phyloP scores from a whole-genome alignment of 2,888 invertebrate species.

The Volucella inflata region DNA sequence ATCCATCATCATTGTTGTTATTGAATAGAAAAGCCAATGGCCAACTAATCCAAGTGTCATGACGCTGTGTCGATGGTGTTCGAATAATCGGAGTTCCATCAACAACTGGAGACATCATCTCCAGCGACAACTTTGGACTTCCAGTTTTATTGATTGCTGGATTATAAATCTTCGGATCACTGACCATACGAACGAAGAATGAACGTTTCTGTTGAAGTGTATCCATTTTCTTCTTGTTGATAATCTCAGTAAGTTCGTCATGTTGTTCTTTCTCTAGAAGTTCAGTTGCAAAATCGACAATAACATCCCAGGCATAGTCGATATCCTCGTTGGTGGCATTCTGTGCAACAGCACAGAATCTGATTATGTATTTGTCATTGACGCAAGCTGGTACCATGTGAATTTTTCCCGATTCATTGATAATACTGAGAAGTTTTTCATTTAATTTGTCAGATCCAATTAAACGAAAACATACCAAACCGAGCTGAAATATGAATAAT shows the following conservation, averaged over 20 bases:
- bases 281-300: constrained; percentile 91
- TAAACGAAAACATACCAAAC: constrained; percentile 95
- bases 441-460: constrained; percentile 92
- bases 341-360: constrained; percentile 97
- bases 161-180: constrained; percentile 98
- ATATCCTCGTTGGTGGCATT: constrained; percentile 93
- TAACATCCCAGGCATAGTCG: constrained; percentile 93
- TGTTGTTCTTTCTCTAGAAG: constrained; percentile 88
- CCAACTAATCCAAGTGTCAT: constrained; percentile 95
- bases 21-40: constrained; percentile 95
- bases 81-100: constrained; percentile 81
- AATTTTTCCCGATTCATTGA: constrained; percentile 97
- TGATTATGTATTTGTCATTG: constrained; percentile 94
- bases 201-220: constrained; percentile 95
- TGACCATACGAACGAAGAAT: constrained; percentile 98
- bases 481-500: constrained; percentile 86
- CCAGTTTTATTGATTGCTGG: constrained; percentile 93
- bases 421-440: constrained; percentile 94
- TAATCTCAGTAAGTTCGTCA: constrained; percentile 90
- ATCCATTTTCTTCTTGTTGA: constrained; percentile 90
- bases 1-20: constrained; percentile 86
- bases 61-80: constrained; percentile 84
- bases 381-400: constrained; percentile 98
- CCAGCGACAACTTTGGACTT: constrained; percentile 85
- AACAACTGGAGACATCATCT: constrained; percentile 81